These are phyloP conservation scores for Dicycla oo DNA, from an alignment of 2,888 invertebrate species.

Conservation along the genomic window DNA sequence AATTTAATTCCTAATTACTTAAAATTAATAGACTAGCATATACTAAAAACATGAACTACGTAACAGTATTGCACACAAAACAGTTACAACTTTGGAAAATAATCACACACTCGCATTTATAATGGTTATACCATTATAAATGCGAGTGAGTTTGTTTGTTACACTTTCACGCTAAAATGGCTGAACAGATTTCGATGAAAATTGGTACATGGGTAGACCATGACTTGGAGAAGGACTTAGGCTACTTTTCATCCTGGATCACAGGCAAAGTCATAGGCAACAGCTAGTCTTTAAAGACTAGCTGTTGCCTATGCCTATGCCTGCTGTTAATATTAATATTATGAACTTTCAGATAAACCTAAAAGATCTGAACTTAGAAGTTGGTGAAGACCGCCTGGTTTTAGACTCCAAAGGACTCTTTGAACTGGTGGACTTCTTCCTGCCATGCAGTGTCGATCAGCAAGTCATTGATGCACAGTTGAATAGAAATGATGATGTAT, in stretches of 20 bases:
- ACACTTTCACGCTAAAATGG: neutral
- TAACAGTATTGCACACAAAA: neutral
- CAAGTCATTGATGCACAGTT: conserved; percentile 85
- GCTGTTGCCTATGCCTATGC: no score
- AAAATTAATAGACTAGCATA: neutral
- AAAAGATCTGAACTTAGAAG: conserved; percentile 92
- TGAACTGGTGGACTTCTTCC: conserved; percentile 92
- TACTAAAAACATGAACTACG: neutral
- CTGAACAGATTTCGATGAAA: neutral
- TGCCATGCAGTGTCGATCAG: conserved; percentile 92
- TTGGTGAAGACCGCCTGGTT: conserved; percentile 94
- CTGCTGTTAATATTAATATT: no score
- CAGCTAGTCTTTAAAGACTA: no score
- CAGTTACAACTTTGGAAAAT: neutral
- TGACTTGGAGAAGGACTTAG: neutral
- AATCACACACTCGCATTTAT: no score
- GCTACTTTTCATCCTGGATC: neutral
- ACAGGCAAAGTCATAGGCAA: no score
- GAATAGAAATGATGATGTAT: conserved; percentile 86
- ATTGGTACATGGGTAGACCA: neutral
- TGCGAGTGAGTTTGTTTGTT: neutral
- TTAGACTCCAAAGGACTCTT: conserved; percentile 91
- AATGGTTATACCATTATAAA: no score
- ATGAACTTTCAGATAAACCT: conserved; percentile 86
- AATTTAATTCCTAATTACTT: neutral